Evolutionary conservation across 2,888 invertebrate genomes (phyloP).

Genomic region (Cephalotes varians): DNA sequence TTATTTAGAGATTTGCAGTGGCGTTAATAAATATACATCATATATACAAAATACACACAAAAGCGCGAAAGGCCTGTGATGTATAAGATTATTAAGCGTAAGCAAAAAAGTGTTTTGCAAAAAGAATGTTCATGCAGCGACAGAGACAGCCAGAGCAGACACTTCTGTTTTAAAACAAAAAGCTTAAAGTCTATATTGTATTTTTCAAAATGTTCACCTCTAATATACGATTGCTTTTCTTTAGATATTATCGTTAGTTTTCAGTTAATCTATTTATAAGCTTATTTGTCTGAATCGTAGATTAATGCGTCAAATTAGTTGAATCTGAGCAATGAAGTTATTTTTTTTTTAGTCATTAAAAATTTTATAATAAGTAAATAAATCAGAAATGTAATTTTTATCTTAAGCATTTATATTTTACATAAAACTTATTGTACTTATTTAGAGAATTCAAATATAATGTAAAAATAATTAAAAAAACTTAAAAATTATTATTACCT

Average conservation of each 20-base stretch:
- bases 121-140: constrained; percentile 76
- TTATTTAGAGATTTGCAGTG: constrained; percentile 45
- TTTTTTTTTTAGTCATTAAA: not conserved
- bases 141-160: constrained; percentile 75
- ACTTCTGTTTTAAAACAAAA: constrained; percentile 40
- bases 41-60: constrained; percentile 41
- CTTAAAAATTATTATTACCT: no score
- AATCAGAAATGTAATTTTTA: not conserved
- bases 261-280: not conserved
- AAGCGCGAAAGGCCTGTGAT: constrained; percentile 30
- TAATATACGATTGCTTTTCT: constrained; percentile 44
- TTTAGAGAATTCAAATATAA: not conserved
- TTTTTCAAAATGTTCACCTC: constrained; percentile 59
- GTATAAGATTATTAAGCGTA: constrained; percentile 58
- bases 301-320: not conserved
- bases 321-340: not conserved
- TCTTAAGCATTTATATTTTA: constrained; percentile 3
- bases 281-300: not conserved
- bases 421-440: not conserved
- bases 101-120: constrained; percentile 64
- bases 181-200: constrained; percentile 47
- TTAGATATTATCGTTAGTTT: not conserved
- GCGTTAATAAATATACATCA: constrained; percentile 47
- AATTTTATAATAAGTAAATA: not conserved
- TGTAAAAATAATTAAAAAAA: not conserved